Evolutionary conservation across 2,888 invertebrate species (phyloP).

Genomic region (Eilema depressum): DNA sequence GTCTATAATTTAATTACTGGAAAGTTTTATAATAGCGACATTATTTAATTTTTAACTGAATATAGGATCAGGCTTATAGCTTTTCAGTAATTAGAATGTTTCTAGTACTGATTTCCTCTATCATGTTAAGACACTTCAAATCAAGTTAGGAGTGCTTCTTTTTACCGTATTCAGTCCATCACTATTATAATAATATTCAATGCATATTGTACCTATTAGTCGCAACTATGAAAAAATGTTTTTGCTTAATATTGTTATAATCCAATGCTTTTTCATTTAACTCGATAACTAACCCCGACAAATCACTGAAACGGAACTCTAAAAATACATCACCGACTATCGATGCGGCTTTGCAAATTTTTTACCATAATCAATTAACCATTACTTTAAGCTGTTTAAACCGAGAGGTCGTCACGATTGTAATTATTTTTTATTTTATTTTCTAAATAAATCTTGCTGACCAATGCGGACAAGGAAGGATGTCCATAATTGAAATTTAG

Average conservation of each 20-base stretch:
- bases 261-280: slow-evolving; percentile 8
- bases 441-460: slow-evolving; percentile 45
- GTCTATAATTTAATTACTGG: no score
- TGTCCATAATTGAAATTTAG: slow-evolving; percentile 39
- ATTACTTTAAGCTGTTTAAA: slow-evolving; percentile 58
- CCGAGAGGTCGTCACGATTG: slow-evolving; percentile 65
- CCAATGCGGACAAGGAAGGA: slow-evolving; percentile 35
- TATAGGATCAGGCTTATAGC: no score
- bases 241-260: neutral
- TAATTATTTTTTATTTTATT: slow-evolving; percentile 61
- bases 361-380: slow-evolving; percentile 68
- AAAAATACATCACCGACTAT: slow-evolving; percentile 36
- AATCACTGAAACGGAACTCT: slow-evolving; percentile 27
- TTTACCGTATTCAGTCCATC: no score
- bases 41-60: no score
- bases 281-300: slow-evolving; percentile 22
- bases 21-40: no score
- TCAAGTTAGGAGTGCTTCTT: no score
- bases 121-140: no score
- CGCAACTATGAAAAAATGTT: neutral
- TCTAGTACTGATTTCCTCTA: no score
- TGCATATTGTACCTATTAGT: neutral
- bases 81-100: no score
- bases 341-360: slow-evolving; percentile 44
- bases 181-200: no score